phyloP scores from a whole-genome alignment of 2,797 vertebrate species.

The Hyperoplus lanceolatus region DNA sequence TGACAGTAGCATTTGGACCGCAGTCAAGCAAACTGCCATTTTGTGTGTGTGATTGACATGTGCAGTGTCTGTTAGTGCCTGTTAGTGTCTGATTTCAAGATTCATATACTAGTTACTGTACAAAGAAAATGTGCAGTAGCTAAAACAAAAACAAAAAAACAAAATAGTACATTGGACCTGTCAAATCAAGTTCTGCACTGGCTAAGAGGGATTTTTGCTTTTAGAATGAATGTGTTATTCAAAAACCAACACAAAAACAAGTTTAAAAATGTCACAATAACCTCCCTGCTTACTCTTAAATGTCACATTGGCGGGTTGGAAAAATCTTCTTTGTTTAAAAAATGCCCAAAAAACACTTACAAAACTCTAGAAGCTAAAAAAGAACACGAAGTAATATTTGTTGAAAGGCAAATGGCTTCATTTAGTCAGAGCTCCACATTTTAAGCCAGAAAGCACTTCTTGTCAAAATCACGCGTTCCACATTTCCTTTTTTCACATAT shows the following conservation, averaged over 20 bases:
- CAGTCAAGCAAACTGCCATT: conserved; percentile 39
- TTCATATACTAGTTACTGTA: conserved; percentile 51
- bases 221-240: not conserved
- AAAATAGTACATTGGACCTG: conserved; percentile 14
- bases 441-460: no score
- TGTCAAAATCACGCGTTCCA: no score
- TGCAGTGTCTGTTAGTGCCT: conserved; percentile 42
- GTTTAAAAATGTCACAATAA: conserved; percentile 3
- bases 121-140: conserved; percentile 11
- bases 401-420: no score
- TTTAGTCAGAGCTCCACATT: no score
- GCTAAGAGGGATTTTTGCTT: not conserved
- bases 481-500: no score
- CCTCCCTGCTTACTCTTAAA: no score
- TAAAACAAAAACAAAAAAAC: not conserved
- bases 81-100: conserved; percentile 42
- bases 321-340: no score
- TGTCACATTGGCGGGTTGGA: no score
- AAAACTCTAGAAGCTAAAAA: no score
- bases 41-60: conserved; percentile 49
- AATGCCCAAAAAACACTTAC: no score
- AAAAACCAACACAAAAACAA: not conserved
- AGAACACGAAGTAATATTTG: no score
- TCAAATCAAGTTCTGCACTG: conserved; percentile 19
- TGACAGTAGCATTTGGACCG: conserved; percentile 40